Conservation (phyloP, 1,140 invertebrate genomes). For the Chrysopa pallens region DNA sequence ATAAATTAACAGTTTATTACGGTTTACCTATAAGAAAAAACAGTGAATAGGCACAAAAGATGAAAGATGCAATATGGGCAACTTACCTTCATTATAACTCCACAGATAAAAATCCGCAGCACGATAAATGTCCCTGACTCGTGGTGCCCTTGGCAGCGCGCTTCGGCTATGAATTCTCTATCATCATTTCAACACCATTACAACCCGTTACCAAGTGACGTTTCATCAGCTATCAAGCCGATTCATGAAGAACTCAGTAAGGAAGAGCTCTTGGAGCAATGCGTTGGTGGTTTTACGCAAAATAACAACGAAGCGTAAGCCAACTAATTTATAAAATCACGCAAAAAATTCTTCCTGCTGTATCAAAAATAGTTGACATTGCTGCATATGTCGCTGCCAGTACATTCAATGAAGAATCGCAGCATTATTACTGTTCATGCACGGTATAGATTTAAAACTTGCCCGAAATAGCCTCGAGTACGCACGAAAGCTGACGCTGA, state of each 20-base stretch:
- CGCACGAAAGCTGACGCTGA: no score
- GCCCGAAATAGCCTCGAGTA: no score
- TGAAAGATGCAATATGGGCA: conserved; percentile 17
- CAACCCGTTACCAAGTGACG: conserved; percentile 4
- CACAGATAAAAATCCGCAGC: conserved; percentile 13
- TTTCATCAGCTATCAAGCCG: conserved; percentile 8
- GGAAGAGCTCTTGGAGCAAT: no score
- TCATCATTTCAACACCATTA: conserved; percentile 6
- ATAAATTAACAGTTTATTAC: neutral
- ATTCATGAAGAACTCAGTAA: conserved; percentile 10
- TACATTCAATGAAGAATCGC: no score
- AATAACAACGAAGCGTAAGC: conserved; percentile 8
- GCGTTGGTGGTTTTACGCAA: conserved; percentile 8
- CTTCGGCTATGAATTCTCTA: conserved; percentile 6
- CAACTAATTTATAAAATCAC: conserved; percentile 8
- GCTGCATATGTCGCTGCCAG: no score
- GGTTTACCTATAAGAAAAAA: conserved; percentile 2
- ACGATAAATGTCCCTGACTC: conserved; percentile 8
- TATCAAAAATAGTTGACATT: conserved; percentile 6
- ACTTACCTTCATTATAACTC: conserved; percentile 16
- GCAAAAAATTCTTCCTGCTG: conserved; percentile 7
- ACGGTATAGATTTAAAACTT: no score
- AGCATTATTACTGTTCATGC: no score
- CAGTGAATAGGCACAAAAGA: conserved; percentile 14
- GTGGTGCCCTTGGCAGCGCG: conserved; percentile 13